Evolutionary conservation across 1,140 invertebrate genomes (phyloP).

Genomic region (Nautilus pompilius): DNA sequence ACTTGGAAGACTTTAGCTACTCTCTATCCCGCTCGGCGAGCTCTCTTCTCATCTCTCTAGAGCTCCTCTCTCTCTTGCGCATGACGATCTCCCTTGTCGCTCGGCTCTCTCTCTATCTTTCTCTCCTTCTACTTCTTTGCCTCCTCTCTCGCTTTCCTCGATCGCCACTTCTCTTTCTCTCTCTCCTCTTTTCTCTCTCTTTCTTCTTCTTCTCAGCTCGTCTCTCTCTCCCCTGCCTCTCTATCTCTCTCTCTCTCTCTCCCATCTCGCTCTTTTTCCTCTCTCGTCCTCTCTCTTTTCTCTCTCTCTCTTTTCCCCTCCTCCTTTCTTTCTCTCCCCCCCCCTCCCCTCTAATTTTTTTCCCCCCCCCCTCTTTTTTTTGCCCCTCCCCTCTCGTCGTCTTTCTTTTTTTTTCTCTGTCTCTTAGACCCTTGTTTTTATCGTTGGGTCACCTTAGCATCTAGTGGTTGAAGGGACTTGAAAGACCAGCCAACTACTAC

Average conservation of each 20-base stretch:
- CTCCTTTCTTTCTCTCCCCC: not conserved
- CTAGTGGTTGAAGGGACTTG: too few species aligned
- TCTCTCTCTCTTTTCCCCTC: too few species aligned
- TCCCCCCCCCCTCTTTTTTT: not conserved
- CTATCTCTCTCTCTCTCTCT: too few species aligned
- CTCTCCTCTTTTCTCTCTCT: not conserved
- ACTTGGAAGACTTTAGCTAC: too few species aligned
- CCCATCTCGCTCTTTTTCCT: not conserved
- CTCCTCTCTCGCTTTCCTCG: not conserved
- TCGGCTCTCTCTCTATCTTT: not conserved
- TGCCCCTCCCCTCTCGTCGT: not conserved
- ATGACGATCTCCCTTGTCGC: not conserved
- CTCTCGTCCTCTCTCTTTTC: too few species aligned
- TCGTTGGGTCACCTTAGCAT: too few species aligned
- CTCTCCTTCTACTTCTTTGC: not conserved
- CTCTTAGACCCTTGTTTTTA: too few species aligned
- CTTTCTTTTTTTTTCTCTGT: not conserved
- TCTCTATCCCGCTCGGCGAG: not conserved
- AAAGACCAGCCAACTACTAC: too few species aligned
- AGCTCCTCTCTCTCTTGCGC: not conserved
- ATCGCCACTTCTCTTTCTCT: not conserved
- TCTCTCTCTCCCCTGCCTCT: not conserved
- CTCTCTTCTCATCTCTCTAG: not conserved
- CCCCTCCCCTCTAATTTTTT: not conserved
- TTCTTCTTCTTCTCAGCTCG: not conserved